Base-by-base conservation (phyloP, 2,888 invertebrate species). In the Tetragonula carbonaria region DNA sequence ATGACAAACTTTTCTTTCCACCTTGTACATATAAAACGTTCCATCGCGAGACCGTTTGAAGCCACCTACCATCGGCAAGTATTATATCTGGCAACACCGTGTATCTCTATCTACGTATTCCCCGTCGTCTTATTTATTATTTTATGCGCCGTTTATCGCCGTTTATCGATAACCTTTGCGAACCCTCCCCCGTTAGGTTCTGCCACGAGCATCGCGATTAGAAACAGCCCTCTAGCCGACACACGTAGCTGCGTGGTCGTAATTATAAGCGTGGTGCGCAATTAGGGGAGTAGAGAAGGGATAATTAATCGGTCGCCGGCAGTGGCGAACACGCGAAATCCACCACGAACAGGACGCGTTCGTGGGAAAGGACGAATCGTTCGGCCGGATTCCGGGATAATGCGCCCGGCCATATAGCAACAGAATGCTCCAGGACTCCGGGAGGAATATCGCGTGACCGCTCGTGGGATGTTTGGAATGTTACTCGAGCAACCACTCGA, bases 271-370 rank as follows among this genome's bases (percentile, higher is more conserved):
- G 45, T 11, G 45, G 45, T 74, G 28, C 62, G 90, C 90, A 91
- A 93, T 93, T 92, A 92, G 88, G 87, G 8, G 53, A n/a, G 38
- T 3, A 33, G 33, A 33, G 73, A 80, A 74, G 86, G 81, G 85
- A 88, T 91, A 90, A 92, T 93, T 93, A 93, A 93, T 92, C 91
- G 93, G 88, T 84, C 85, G 80, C 77, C 83, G 80, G 88, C 90
- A 90, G 86, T 90, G 88, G 90, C 87, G 88, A 87, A 81, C 91
- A 90, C 89, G 91, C 90, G 84, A 90, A 91, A 91, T 88, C 81
- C 73, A 59, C 78, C 65, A 79, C 85, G 91, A 87, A 87, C 87
- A 90, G 86, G 86, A 84, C 76, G 73, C 81, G 1, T 84, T 83
- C 90, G 90, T 89, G 86, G 86, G 89, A 89, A 87, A 89, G 90